Percentiles rank a stretch among this genome's conserved stretches.
phyloP scores from a whole-genome alignment of 1,140 invertebrate species.

The Drosophila baimaii region DNA sequence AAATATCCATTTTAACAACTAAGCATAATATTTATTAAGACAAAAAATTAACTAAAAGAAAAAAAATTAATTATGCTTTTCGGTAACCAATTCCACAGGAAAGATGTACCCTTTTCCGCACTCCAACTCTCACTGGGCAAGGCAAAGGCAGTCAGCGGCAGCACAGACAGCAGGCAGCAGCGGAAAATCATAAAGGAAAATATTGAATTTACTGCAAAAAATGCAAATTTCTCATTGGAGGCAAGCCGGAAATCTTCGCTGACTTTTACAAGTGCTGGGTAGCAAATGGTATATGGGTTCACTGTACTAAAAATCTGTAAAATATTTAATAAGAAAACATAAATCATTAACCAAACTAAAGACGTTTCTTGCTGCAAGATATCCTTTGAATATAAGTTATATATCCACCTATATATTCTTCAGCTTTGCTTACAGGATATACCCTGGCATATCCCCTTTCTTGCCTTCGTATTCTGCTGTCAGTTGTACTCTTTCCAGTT shows the following conservation, averaged over 20 bases:
- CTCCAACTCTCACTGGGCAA: background rate
- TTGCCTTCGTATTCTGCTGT: background rate
- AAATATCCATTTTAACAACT: too few species aligned
- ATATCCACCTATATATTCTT: background rate
- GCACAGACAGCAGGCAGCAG: conserved; percentile 30
- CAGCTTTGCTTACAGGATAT: background rate
- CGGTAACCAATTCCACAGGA: background rate
- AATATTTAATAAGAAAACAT: background rate
- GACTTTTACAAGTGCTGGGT: conserved; percentile 1
- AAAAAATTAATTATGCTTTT: too few species aligned
- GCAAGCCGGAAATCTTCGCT: conserved; percentile 27
- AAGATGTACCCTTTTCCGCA: background rate
- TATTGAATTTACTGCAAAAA: conserved; percentile 80
- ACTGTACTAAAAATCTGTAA: background rate
- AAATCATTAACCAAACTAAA: background rate
- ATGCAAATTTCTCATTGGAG: conserved; percentile 73
- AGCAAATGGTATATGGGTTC: background rate
- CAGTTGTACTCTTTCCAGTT: conserved; percentile 21
- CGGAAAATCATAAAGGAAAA: conserved; percentile 76
- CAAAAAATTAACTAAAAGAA: too few species aligned
- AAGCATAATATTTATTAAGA: too few species aligned
- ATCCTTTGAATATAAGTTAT: background rate
- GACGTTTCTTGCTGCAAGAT: too few species aligned
- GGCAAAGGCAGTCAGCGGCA: conserved; percentile 15
- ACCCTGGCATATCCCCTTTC: too few species aligned